Conservation (phyloP, 2,113 vertebrate genomes). For the Oxygymnocypris stewartii region DNA sequence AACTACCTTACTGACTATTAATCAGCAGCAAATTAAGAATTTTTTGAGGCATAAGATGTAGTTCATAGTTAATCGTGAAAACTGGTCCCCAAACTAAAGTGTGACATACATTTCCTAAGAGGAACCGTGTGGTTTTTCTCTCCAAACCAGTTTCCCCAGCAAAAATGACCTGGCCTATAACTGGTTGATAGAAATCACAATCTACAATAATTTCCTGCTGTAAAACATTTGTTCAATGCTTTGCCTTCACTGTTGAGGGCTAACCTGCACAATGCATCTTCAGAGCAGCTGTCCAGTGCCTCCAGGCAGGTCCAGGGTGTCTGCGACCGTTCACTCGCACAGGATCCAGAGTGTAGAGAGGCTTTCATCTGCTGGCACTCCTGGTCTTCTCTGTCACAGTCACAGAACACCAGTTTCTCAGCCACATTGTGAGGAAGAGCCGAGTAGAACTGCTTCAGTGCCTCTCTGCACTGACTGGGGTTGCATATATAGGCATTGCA, state of each 20-base stretch:
- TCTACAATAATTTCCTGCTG: background rate
- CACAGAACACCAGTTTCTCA: slow-evolving; percentile 84
- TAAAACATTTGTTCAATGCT: background rate
- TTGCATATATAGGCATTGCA: slow-evolving; percentile 76
- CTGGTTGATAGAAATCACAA: background rate
- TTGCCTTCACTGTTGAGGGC: background rate
- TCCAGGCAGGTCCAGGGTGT: slow-evolving; percentile 76
- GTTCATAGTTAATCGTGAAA: too few species aligned
- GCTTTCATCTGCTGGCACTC: slow-evolving; percentile 76
- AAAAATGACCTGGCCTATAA: background rate
- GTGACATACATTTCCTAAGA: too few species aligned
- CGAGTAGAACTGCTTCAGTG: slow-evolving; percentile 77
- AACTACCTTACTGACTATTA: too few species aligned
- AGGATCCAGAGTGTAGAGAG: slow-evolving; percentile 79
- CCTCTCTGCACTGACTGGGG: slow-evolving; percentile 75
- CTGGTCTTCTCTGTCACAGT: slow-evolving; percentile 77
- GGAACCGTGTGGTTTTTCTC: too few species aligned
- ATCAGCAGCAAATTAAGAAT: too few species aligned
- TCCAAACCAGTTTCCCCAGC: too few species aligned
- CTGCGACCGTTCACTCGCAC: slow-evolving; percentile 61
- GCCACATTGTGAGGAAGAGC: slow-evolving; percentile 79
- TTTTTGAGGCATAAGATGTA: too few species aligned
- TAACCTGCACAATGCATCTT: slow-evolving; percentile 82
- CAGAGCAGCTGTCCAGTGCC: slow-evolving; percentile 75
- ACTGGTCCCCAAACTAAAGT: too few species aligned